Percentiles rank a stretch among this genome's conserved stretches.
Conservation (phyloP, 1,140 invertebrate genomes). For the Mya arenaria region DNA sequence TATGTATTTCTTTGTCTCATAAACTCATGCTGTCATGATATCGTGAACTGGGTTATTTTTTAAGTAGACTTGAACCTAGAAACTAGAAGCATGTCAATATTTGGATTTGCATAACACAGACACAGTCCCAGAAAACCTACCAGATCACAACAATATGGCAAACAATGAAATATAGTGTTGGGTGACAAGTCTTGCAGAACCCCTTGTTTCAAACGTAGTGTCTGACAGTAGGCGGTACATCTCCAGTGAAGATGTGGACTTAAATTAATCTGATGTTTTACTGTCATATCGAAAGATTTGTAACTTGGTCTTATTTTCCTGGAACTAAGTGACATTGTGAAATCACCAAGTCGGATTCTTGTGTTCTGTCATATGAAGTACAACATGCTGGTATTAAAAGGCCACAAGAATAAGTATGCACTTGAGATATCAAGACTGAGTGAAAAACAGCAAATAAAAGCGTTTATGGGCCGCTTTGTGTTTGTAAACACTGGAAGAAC, state of each 20-base stretch:
- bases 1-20: no score
- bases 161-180: slow-evolving; percentile 30
- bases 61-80: no score
- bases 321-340: slow-evolving; percentile 14
- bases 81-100: slow-evolving; percentile 18
- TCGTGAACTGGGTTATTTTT: no score
- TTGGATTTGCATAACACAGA: slow-evolving; percentile 28
- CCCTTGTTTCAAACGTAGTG: slow-evolving; percentile 5
- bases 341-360: slow-evolving; percentile 31
- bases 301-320: slow-evolving; percentile 39
- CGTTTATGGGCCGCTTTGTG: slow-evolving; percentile 31
- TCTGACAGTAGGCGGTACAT: background rate
- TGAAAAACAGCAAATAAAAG: slow-evolving; percentile 7
- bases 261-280: background rate
- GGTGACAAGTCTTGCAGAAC: background rate
- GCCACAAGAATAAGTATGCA: slow-evolving; percentile 61
- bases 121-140: background rate
- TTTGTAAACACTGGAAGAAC: slow-evolving; percentile 24
- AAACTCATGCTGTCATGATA: no score
- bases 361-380: slow-evolving; percentile 48
- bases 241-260: background rate
- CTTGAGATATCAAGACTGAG: slow-evolving; percentile 37
- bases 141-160: background rate
- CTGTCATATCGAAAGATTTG: slow-evolving; percentile 19
- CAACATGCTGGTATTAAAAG: slow-evolving; percentile 52